Evolutionary conservation across 2,888 invertebrate species (phyloP).

Genomic region (Eledona agricola): DNA sequence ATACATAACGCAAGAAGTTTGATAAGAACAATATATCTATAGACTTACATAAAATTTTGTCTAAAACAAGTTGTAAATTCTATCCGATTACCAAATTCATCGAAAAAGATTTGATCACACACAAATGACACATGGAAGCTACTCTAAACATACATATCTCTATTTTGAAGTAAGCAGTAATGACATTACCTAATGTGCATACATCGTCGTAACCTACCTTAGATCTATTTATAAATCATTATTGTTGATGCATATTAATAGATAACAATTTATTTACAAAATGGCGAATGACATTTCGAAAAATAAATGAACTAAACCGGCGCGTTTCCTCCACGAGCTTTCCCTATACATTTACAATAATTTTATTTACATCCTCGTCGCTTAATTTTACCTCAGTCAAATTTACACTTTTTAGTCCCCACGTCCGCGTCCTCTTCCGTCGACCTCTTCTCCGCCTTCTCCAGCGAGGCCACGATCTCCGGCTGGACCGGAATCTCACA

Average conservation of each 20-base stretch:
- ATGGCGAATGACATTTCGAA: constrained; percentile 37
- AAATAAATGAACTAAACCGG: constrained; percentile 20
- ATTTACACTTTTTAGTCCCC: constrained; percentile 47
- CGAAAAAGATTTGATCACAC: constrained; percentile 47
- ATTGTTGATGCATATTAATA: constrained; percentile 42
- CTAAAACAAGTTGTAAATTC: constrained; percentile 34
- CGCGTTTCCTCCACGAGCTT: constrained; percentile 31
- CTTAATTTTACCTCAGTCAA: constrained; percentile 49
- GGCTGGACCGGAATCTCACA: constrained; percentile 61
- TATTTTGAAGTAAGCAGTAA: constrained; percentile 43
- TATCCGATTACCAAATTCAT: constrained; percentile 33
- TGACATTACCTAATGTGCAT: constrained; percentile 41
- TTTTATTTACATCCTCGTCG: constrained; percentile 50
- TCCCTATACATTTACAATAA: constrained; percentile 45
- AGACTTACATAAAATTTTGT: constrained; percentile 29
- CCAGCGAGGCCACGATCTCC: constrained; percentile 53
- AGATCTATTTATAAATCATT: constrained; percentile 20
- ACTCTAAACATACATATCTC: constrained; percentile 50
- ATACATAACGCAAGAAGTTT: constrained; percentile 35
- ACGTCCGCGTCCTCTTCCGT: constrained; percentile 14
- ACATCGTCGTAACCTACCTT: constrained; percentile 41
- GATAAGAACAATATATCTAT: constrained; percentile 34
- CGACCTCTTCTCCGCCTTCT: constrained; percentile 7
- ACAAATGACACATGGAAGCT: constrained; percentile 49
- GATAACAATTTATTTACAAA: constrained; percentile 55